Conservation (phyloP, 2,888 invertebrate species). For the Drosophila colorata region DNA sequence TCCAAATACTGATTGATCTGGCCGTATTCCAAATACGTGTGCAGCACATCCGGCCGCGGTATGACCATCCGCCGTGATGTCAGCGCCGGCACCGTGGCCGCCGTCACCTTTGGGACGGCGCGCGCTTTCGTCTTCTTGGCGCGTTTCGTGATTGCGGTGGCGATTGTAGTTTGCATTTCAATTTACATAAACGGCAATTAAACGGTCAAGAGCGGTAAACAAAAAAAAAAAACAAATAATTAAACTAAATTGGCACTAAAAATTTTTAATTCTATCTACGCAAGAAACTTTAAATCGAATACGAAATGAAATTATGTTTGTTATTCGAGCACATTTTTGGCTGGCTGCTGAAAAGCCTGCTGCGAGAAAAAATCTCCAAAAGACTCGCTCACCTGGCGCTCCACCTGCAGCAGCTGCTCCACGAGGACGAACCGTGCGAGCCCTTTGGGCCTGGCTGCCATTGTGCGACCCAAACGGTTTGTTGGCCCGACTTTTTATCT, state of each 20-base stretch:
- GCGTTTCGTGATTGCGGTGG: constrained; percentile 55
- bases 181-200: background rate
- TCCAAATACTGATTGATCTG: constrained; percentile 84
- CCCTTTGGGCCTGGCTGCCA: constrained; percentile 65
- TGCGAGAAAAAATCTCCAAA: constrained; percentile 17
- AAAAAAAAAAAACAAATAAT: background rate
- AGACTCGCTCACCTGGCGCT: constrained; percentile 55
- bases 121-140: constrained; percentile 43
- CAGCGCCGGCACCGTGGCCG: background rate
- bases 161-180: constrained; percentile 44
- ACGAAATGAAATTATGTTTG: background rate
- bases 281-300: constrained; percentile 15
- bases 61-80: constrained; percentile 55
- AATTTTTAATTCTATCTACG: constrained; percentile 31
- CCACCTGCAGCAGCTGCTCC: constrained; percentile 69
- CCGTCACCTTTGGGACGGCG: constrained; percentile 8
- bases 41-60: constrained; percentile 79
- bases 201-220: background rate
- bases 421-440: constrained; percentile 66
- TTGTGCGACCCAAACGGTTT: constrained; percentile 56
- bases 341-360: constrained; percentile 44
- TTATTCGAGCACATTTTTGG: too few relatives aligned
- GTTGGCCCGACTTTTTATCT: constrained; percentile 61
- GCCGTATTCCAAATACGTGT: constrained; percentile 78
- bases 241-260: constrained; percentile 11